These are phyloP conservation scores for Thunnus maccoyii DNA, from an alignment of 2,113 vertebrate species.

Conservation along the genomic window DNA sequence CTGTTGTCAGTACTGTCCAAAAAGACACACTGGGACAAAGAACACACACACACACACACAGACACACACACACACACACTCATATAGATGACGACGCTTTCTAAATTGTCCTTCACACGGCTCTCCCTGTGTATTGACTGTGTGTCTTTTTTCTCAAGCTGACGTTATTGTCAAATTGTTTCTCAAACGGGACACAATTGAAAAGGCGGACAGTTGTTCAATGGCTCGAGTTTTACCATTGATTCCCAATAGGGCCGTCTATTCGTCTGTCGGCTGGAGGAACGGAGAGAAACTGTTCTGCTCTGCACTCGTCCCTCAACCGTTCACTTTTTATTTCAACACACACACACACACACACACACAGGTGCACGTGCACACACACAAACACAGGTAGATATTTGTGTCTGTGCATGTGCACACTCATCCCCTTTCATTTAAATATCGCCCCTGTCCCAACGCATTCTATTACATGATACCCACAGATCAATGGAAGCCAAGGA, in stretches of 20 bases:
- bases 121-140: constrained; percentile 93
- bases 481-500: constrained; percentile 83
- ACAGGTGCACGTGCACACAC: constrained; percentile 5
- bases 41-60: constrained; percentile 58
- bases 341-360: constrained; percentile 1
- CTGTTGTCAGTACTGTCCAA: constrained; percentile 68
- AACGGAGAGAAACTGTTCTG: constrained; percentile 77
- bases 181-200: constrained; percentile 97
- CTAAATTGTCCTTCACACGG: constrained; percentile 94
- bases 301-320: constrained; percentile 37
- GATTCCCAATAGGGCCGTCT: constrained; percentile 96
- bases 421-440: constrained; percentile 91
- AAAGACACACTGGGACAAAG: constrained; percentile 77
- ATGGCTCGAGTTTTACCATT: constrained; percentile 93
- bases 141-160: constrained; percentile 90
- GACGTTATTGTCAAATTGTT: constrained; percentile 99
- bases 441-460: constrained; percentile 80
- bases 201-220: constrained; percentile 98
- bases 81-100: constrained; percentile 73
- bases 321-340: constrained; percentile 31
- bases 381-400: constrained; percentile 40
- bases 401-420: constrained; percentile 42
- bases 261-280: constrained; percentile 71
- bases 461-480: constrained; percentile 77
- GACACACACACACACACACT: constrained; percentile 51